Conservation (phyloP, 2,797 vertebrate genomes). For the Hyperoplus immaculatus region DNA sequence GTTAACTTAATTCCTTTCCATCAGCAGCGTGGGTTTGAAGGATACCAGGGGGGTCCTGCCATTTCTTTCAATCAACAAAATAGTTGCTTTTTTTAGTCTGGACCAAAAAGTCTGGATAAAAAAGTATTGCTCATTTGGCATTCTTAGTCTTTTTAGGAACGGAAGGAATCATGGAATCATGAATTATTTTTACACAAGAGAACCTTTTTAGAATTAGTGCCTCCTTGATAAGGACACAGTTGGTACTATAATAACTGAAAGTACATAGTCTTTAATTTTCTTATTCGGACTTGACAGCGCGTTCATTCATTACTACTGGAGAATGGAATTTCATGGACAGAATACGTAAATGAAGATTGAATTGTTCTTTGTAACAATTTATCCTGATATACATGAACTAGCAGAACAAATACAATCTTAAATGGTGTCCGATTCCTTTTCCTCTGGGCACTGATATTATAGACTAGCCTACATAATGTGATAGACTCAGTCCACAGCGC, state of each 20-base stretch:
- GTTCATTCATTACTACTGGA: slow-evolving; percentile 30
- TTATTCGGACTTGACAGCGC: slow-evolving; percentile 16
- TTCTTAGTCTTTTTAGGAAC: not conserved
- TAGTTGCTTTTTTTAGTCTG: too few species aligned
- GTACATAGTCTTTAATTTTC: slow-evolving; percentile 49
- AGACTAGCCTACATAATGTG: slow-evolving; percentile 46
- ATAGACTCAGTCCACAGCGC: slow-evolving; percentile 29
- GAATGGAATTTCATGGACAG: slow-evolving; percentile 49
- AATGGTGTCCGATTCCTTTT: slow-evolving; percentile 63
- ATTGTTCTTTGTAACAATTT: slow-evolving; percentile 62
- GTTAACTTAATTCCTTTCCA: too few species aligned
- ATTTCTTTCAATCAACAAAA: too few species aligned
- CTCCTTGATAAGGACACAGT: slow-evolving; percentile 30
- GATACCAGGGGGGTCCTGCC: too few species aligned
- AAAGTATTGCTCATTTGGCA: slow-evolving; percentile 18
- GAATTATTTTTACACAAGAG: slow-evolving; percentile 33
- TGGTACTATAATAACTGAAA: slow-evolving; percentile 34
- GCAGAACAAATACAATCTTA: slow-evolving; percentile 69
- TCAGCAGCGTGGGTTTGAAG: too few species aligned
- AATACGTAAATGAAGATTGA: slow-evolving; percentile 57
- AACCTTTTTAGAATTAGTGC: slow-evolving; percentile 34
- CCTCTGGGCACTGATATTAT: slow-evolving; percentile 44
- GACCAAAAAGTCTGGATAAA: not conserved
- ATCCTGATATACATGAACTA: slow-evolving; percentile 61
- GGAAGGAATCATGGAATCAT: slow-evolving; percentile 6